A percentile compares a stretch with the other conserved stretches of the same genome.
phyloP scores from a whole-genome alignment of 2,113 vertebrate genomes.

The Setophaga kirtlandii region DNA sequence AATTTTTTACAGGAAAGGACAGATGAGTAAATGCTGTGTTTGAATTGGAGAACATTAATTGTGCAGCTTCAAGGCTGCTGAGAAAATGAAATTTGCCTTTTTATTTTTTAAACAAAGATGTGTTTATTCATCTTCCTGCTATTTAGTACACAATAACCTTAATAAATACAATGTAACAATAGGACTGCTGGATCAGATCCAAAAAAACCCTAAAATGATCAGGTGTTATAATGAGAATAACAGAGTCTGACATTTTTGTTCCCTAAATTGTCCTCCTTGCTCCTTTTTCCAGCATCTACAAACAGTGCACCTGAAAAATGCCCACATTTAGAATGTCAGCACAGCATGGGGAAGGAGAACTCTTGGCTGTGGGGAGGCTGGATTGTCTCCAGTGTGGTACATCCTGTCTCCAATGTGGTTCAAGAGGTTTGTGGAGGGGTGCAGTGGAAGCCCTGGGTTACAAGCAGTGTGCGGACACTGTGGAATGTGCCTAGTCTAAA shows the following conservation, averaged over 20 bases:
- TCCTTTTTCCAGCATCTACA: neutral
- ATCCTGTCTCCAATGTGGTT: neutral
- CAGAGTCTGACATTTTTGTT: neutral
- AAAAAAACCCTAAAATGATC: neutral
- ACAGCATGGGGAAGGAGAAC: neutral
- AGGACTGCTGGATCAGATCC: neutral
- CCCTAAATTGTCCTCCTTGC: neutral
- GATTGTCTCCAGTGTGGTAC: fast-evolving
- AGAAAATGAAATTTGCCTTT: neutral
- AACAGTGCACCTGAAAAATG: neutral
- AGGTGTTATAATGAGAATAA: neutral
- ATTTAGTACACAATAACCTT: neutral
- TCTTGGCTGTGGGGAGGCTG: neutral
- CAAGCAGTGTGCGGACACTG: neutral
- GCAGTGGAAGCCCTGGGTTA: neutral
- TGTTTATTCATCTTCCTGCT: neutral
- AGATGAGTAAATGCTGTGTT: slow-evolving; percentile 13
- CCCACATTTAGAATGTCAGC: neutral
- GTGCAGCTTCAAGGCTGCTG: neutral
- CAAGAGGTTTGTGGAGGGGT: neutral
- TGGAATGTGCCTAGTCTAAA: neutral
- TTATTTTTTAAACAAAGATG: neutral
- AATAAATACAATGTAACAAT: neutral
- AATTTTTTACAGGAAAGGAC: neutral
- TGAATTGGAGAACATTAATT: neutral